Base-by-base conservation (phyloP, 2,888 invertebrate genomes). In the Ectobius pallidus region DNA sequence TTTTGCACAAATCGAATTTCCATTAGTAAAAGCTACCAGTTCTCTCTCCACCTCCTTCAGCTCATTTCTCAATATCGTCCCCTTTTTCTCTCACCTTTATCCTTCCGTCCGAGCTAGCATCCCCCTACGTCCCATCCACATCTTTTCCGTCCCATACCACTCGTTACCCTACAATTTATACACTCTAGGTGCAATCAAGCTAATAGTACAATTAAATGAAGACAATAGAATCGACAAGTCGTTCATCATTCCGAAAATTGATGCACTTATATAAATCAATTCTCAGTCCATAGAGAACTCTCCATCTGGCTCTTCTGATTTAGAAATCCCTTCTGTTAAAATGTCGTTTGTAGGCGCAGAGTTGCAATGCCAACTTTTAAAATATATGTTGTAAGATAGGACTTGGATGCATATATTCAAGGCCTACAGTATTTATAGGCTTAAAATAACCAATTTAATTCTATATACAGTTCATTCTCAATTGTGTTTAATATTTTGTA, bases 1-100 rank as follows among this genome's bases (percentile, higher is more conserved):
- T 72, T 69, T 69, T 46, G 63, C 34, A 52, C 69, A 69, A 69
- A 69, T 69, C 55, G 69, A 69, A 69, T 69, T 69, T 34, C 69
- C 55, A 69, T 69, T 69, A 67, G 67, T 67, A 67, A 44, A 25
- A 46, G 27, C 39, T 30, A 69, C 44, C 46, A 49, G 18, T 30
- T 30, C 30, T 20, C 30, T 14, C 30, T 25, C n/a, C 32, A 14
- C 20, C 25, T 14, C 11, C 27, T 61, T 11, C 61, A 25, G 6
- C 65, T 25, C 65, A 16, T 44, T 44, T 32, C 44, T 39, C 39
- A 22, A 22, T 44, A 9, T 44, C 44, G 18, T 42, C 42, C 44
- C 25, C 39, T 34, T 65, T 42, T 65, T 32, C 25, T 65, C 61
- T 18, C 32, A 61, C 61, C 32, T 52, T 61, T 61, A 32, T 3